Base-by-base conservation (phyloP, 2,888 invertebrate species). In the Salticus scenicus region DNA sequence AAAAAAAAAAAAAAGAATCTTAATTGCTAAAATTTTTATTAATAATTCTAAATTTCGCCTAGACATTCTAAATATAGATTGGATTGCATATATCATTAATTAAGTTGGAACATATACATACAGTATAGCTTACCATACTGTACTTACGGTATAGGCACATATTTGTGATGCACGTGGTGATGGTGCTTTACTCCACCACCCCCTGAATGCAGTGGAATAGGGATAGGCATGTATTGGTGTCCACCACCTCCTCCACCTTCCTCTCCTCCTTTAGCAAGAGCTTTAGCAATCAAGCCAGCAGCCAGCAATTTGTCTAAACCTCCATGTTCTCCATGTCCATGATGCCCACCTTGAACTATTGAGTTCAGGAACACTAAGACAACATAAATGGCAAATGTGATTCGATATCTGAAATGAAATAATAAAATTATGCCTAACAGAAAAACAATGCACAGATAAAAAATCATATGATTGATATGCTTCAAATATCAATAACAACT, bases 131-230 rank as follows among this genome's bases (percentile, higher is more conserved):
- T 20, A 51, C 27, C 28, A 24, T 8, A 30, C 30, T n/a, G 37
- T 30, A 86, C 86, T 86, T 47, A 86, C 86, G 86, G 86, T 17
- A 86, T 86, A 1, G 86, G 86, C 4, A 86, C 86, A 30, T 86
- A 86, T 86, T 86, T 86, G 51, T 86, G 86, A 42, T 67, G 51
- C 10, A 51, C 57, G 0, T 47, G 47, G 10, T 78, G 72, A 4
- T 67, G 67, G 14, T 20, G 12, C 14, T 57, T 37, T 5, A 28
- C 41, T 1, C 69, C 70, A 12, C 70, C 70, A 0, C 70, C 70
- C 33, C 67, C 67, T 10, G 28, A 17, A 17, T 66, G 77, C 2
- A 79, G 5, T 14, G 74, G 79, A 20, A 85, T 71, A 14, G 41
- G 80, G 2, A 80, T 64, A 7, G 76, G 75, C 67, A 80, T 51